A percentile compares a stretch with the other conserved stretches of the same genome.
These are phyloP conservation scores for Bubo bubo DNA, from an alignment of 2,113 vertebrate genomes.

Conservation along the genomic window DNA sequence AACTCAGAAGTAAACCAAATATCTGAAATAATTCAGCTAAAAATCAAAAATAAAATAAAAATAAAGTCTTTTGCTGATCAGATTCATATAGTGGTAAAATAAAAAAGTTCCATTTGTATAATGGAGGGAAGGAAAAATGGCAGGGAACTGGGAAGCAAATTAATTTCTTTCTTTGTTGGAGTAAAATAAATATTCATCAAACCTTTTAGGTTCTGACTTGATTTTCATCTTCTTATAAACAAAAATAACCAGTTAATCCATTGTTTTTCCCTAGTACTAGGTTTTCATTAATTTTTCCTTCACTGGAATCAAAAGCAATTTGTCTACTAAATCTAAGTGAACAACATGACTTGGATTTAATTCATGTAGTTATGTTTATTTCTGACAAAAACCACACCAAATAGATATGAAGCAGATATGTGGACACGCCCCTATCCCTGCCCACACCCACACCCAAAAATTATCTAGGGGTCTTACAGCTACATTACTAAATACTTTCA, in stretches of 20 bases:
- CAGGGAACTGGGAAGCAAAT: neutral
- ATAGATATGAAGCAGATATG: neutral
- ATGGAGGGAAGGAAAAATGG: neutral
- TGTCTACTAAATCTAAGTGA: neutral
- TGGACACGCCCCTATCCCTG: no score
- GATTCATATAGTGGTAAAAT: neutral
- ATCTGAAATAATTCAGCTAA: neutral
- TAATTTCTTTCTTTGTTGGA: neutral
- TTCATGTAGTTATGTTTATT: neutral
- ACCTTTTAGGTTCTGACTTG: neutral
- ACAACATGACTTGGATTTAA: neutral
- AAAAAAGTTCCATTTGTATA: neutral
- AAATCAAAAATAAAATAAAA: neutral
- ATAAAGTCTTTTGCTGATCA: neutral
- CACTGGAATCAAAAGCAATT: neutral
- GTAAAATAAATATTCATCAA: neutral
- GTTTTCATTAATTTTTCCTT: neutral
- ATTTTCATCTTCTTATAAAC: neutral
- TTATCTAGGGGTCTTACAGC: neutral
- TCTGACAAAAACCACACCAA: neutral
- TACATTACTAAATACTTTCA: neutral
- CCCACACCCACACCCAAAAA: accelerated
- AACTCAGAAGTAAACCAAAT: neutral
- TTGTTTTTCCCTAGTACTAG: neutral
- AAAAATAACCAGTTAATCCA: neutral